Evolutionary conservation across 92 coral and sea anemone genomes (phyloP), one percentile per base, ranked within the genome.

Genomic region (Parazoanthus swiftii): DNA sequence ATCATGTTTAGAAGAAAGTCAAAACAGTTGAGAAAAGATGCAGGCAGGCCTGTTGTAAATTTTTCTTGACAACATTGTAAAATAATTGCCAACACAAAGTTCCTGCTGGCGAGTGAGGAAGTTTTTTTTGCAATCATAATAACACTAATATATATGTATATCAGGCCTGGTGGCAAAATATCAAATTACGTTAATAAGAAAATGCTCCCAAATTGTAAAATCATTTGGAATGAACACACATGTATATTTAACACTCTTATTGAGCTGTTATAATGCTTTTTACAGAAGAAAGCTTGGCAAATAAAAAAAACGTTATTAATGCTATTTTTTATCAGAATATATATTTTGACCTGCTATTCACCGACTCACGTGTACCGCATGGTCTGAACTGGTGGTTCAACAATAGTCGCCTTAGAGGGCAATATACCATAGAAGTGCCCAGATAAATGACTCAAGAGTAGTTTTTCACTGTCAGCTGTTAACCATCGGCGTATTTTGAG

Each of bases 1-100:
- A 6, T 14, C 15, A 16, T 26, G 67, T 46, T 66, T 43, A 37
- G 63, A 14, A 44, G 43, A 20, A 46, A 84, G 78, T 84, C 63
- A 70, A 84, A 84, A 46, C 79, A 70, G 71, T 26, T 50, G 70
- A 10, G 71, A 10, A 70, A 70, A 44, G 15, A 15, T 44, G 14
- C 87, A 84, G 87, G 87, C 87, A 13, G 87, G 87, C 87, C 87
- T 84, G 87, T 71, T 70, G 77, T 46, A 71, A 4, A 71, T 70
- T 70, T 76, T 26, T 73, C 42, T 79, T 48, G 65, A 43, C 66
- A 26, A 48, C 59, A 21, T 29, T 84, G 79, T 84, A 43, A 67
- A 82, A 58, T 81, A 81, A 63, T 46, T 78, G 50, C 56, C 58
- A 50, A 80, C 2, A 4, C 43, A 80, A 10, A 16, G 9, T 6